Evolutionary conservation across 2,113 vertebrate genomes (phyloP).

Genomic region (Pyxicephalus adspersus): DNA sequence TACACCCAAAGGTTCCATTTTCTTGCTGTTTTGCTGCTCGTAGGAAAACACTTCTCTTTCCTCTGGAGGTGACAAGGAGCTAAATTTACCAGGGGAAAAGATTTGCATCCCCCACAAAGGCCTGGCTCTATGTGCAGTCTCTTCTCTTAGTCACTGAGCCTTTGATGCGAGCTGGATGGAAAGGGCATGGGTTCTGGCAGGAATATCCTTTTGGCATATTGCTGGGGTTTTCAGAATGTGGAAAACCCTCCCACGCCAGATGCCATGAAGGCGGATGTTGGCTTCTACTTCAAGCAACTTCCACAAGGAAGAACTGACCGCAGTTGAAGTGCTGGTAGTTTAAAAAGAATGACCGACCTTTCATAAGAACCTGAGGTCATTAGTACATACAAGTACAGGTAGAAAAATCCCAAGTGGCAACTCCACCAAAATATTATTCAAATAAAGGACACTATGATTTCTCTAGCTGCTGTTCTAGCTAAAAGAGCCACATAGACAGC

Average conservation of each 20-base stretch:
- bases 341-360: neutral
- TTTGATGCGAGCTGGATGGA: conserved; percentile 42
- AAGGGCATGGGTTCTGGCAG: conserved; percentile 43
- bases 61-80: conserved; percentile 16
- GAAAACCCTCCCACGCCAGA: conserved; percentile 32
- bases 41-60: conserved; percentile 23
- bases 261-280: conserved; percentile 11
- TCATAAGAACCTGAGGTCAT: too few relatives aligned
- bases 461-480: too few relatives aligned
- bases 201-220: conserved; percentile 10
- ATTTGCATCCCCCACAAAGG: conserved; percentile 25
- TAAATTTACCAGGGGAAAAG: conserved; percentile 22
- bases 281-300: neutral
- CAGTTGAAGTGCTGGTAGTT: neutral
- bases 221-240: conserved; percentile 3
- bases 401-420: too few relatives aligned
- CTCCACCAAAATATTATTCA: too few relatives aligned
- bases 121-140: conserved; percentile 23
- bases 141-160: conserved; percentile 38
- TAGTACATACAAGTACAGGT: too few relatives aligned
- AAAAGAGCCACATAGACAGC: too few relatives aligned
- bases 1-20: neutral
- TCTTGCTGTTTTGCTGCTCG: conserved; percentile 6
- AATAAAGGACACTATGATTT: too few relatives aligned
- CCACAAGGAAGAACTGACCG: conserved; percentile 17